Evolutionary conservation across 2,888 invertebrate species (phyloP).

Genomic region (Xestia rhomboidea): DNA sequence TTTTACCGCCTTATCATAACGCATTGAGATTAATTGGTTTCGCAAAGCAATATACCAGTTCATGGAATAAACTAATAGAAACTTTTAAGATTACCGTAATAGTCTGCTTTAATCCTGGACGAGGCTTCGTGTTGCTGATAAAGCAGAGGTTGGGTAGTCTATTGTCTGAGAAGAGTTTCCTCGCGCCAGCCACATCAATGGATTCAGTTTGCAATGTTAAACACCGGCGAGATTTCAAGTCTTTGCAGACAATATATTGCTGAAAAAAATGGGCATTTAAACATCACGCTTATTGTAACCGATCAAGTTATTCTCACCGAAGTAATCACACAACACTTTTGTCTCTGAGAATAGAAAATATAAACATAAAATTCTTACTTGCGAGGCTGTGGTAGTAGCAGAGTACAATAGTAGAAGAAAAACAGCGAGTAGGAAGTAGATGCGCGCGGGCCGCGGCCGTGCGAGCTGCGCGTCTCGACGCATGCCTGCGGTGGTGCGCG

Average conservation of each 20-base stretch:
- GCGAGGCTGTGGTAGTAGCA: constrained; percentile 49
- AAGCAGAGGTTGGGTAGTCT: constrained; percentile 71
- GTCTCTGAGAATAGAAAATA: constrained; percentile 2
- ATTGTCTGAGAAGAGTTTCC: constrained; percentile 57
- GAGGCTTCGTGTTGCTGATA: constrained; percentile 67
- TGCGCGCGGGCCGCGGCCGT: constrained; percentile 58
- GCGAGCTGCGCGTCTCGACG: constrained; percentile 72
- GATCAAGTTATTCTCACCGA: neutral
- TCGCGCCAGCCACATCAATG: constrained; percentile 53
- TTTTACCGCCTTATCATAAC: constrained; percentile 30
- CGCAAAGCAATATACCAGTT: constrained; percentile 49
- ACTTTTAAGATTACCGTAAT: constrained; percentile 65
- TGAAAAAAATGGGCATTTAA: constrained; percentile 58
- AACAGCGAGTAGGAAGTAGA: constrained; percentile 29
- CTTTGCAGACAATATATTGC: constrained; percentile 75
- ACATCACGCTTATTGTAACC: constrained; percentile 27
- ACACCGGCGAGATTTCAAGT: constrained; percentile 72
- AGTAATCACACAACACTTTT: constrained; percentile 27
- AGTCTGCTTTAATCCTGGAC: constrained; percentile 57
- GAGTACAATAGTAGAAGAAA: constrained; percentile 46
- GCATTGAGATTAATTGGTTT: constrained; percentile 26
- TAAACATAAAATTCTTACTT: constrained; percentile 66
- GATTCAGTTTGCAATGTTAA: constrained; percentile 70
- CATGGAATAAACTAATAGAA: constrained; percentile 2
- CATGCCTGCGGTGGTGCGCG: constrained; percentile 83